Base-by-base conservation (phyloP, 1,140 invertebrate species). In the Diorhabda carinulata region DNA sequence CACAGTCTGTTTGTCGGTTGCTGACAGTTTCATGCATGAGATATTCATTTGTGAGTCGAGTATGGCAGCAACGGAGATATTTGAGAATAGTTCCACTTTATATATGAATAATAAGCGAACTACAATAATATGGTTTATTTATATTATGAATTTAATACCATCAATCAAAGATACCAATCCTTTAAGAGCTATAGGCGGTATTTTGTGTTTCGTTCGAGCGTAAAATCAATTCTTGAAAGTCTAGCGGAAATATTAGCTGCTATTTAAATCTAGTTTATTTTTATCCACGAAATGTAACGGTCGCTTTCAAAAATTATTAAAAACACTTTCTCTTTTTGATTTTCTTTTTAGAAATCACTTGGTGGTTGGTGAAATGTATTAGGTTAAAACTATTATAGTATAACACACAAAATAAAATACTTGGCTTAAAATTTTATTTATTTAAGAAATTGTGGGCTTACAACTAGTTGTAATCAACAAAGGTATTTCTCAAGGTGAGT, bases 21-120 rank as follows among this genome's bases (percentile, higher is more conserved):
- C 47, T 52, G 47, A 52, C 47, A 52, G 47, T 52, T 52, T 52
- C 47, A 52, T 52, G 47, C 47, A 52, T 52, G 47, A 52, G 47
- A 52, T 52, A 52, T 52, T 52, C 47, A 52, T 52, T 52, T 52
- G 47, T 52, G n/a, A 52, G 47, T 52, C 47, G n/a, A 52, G 6
- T 52, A 6, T 52, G 47, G 47, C 47, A 52, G 47, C 6, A 52
- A 6, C n/a, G 3, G 47, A 52, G 47, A 52, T 52, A 52, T 52
- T 52, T 52, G 47, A 52, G 47, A 52, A 52, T 52, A 4, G 47
- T 52, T 52, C 47, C n/a, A 52, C 47, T 52, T 52, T 52, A 25
- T 25, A 25, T 25, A 52, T 52, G 47, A 52, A 52, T 52, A 52
- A 52, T 52, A 52, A n/a, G 6, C 3, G 47, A 52, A 52, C 6